These are phyloP conservation scores for Drosophila parvula DNA, from an alignment of 1,140 invertebrate species.

Conservation along the genomic window DNA sequence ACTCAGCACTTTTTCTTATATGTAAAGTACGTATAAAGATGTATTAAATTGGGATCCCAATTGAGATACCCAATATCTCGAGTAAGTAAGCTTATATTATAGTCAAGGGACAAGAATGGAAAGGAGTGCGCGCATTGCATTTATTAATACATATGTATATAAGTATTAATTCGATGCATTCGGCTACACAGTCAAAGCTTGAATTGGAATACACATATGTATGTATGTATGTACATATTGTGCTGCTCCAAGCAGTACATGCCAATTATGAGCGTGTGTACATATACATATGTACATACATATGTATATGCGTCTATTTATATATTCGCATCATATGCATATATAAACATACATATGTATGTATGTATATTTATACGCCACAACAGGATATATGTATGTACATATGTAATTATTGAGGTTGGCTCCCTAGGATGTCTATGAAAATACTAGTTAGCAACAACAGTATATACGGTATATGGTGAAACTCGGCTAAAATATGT, in stretches of 20 bases:
- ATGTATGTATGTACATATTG: neutral
- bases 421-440: neutral
- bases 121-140: neutral
- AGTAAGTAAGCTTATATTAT: neutral
- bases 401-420: constrained; percentile 15
- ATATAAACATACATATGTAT: neutral
- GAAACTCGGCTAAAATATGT: too few species aligned
- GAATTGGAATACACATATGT: neutral
- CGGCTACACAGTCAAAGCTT: neutral
- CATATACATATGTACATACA: constrained; percentile 1
- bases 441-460: neutral
- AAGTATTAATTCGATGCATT: constrained; percentile 4
- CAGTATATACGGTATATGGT: neutral
- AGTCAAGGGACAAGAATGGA: neutral
- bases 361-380: neutral
- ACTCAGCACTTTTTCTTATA: neutral
- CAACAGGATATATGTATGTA: constrained; percentile 6
- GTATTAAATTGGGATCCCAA: neutral
- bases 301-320: neutral
- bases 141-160: constrained; percentile 32
- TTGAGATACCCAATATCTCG: neutral
- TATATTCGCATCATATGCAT: neutral
- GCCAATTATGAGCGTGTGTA: neutral
- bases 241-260: neutral
- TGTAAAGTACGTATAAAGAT: neutral